Evolutionary conservation across 2,888 invertebrate species (phyloP).

Genomic region (Noctua comes): DNA sequence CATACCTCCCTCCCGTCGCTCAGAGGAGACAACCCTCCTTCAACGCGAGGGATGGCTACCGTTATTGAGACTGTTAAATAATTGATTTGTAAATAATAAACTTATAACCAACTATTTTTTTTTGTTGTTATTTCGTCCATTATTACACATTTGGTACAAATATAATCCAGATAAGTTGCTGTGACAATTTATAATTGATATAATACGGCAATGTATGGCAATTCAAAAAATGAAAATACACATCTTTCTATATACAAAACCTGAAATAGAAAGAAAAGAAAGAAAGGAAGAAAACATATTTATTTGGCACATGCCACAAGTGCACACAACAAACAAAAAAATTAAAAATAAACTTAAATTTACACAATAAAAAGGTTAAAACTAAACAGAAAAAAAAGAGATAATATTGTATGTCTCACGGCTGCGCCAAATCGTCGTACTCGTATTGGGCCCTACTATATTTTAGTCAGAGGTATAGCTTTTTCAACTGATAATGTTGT

Average conservation of each 20-base stretch:
- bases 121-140: not conserved
- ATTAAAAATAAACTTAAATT: no score
- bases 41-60: slow-evolving; percentile 77
- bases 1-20: slow-evolving; percentile 29
- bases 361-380: no score
- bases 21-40: slow-evolving; percentile 49
- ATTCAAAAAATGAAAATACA: no score
- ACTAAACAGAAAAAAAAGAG: no score
- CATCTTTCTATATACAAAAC: not conserved
- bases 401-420: no score
- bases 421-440: no score
- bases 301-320: no score
- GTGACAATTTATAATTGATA: not conserved
- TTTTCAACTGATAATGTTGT: not conserved
- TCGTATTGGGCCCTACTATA: not conserved
- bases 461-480: not conserved
- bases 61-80: slow-evolving; percentile 67
- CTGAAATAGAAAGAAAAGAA: no score
- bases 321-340: no score
- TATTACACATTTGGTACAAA: not conserved
- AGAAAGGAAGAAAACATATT: no score
- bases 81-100: slow-evolving; percentile 57
- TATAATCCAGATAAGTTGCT: not conserved
- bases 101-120: slow-evolving; percentile 16
- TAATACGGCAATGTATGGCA: no score